Conservation (phyloP, 2,797 vertebrate species). For the Manis crassicaudata region DNA sequence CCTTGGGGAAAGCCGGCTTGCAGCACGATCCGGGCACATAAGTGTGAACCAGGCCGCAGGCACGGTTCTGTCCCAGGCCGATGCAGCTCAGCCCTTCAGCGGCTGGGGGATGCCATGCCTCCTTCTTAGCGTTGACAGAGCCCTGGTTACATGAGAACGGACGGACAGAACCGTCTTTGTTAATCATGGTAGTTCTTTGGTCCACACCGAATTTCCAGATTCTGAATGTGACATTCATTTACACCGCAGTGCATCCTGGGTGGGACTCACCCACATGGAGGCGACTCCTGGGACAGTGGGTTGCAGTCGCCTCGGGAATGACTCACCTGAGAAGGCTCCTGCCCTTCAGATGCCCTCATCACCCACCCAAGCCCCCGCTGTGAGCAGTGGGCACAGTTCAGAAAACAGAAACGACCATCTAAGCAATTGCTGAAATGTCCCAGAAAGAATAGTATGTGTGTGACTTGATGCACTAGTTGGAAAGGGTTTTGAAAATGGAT, state of each 20-base stretch:
- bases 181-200: not conserved
- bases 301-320: too few species aligned
- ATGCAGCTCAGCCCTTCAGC: not conserved
- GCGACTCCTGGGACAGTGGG: fast-evolving
- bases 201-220: not conserved
- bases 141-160: too few species aligned
- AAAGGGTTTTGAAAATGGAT: not conserved
- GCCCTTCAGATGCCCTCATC: fast-evolving
- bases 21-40: not conserved
- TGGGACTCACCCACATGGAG: not conserved
- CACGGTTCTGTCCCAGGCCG: not conserved
- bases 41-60: not conserved
- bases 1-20: not conserved
- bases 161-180: not conserved
- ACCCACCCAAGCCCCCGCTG: not conserved
- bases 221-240: not conserved
- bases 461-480: not conserved
- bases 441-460: not conserved
- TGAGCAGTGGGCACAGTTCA: too few species aligned
- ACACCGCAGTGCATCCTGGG: too few species aligned
- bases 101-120: too few species aligned
- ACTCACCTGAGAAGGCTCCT: fast-evolving
- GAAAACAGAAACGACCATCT: not conserved
- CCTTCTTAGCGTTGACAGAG: not conserved
- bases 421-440: not conserved